A percentile compares a stretch with the other conserved stretches of the same genome.
These are phyloP conservation scores for Columba guinea DNA, from an alignment of 2,797 vertebrate genomes.

Conservation along the genomic window DNA sequence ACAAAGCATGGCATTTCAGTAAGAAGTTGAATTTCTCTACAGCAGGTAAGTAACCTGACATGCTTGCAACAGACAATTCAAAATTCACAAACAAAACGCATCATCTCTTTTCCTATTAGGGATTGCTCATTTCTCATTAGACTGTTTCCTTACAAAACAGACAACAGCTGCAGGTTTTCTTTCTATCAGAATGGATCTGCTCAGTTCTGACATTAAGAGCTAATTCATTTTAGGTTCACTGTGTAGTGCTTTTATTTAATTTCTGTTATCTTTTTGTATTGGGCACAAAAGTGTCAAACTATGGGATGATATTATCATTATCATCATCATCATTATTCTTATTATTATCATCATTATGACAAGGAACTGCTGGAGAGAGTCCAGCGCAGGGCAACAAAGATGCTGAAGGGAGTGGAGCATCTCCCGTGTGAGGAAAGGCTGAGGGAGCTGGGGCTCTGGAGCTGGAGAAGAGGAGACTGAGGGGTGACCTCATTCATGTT, in stretches of 20 bases:
- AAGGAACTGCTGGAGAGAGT: too few relatives aligned
- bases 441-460: too few relatives aligned
- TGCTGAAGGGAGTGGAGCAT: too few relatives aligned
- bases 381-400: too few relatives aligned
- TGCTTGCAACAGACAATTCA: neutral
- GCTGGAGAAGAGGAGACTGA: too few relatives aligned
- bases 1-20: slow-evolving; percentile 23
- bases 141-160: neutral
- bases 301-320: neutral
- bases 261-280: neutral
- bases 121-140: slow-evolving; percentile 3
- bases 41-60: neutral
- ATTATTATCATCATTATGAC: too few relatives aligned
- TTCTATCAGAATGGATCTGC: neutral
- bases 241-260: neutral
- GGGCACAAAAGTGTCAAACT: neutral
- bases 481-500: too few relatives aligned
- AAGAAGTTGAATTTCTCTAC: slow-evolving; percentile 7
- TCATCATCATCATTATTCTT: neutral
- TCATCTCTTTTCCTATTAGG: neutral
- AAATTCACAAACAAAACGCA: slow-evolving; percentile 13
- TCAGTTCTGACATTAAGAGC: neutral
- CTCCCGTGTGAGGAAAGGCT: too few relatives aligned
- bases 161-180: neutral
- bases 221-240: neutral